Base-by-base conservation (phyloP, 1,140 invertebrate genomes). In the Formica selysi region DNA sequence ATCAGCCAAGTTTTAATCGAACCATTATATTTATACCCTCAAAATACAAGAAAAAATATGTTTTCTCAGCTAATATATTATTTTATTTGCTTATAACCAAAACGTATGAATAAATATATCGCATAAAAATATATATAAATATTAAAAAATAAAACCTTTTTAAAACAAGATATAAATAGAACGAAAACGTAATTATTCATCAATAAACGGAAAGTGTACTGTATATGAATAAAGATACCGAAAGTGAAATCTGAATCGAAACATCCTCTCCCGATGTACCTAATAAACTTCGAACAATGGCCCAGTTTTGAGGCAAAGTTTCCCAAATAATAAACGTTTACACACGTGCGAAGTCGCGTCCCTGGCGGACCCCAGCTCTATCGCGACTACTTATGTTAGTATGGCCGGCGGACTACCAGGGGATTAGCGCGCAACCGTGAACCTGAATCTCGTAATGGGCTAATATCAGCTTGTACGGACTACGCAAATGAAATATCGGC, bases 401-500 rank as follows among this genome's bases (percentile, higher is more conserved):
- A 67, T n/a, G 19, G 81, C 71, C 73, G 13, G 5, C 10, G 44
- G 84, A 62, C 59, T 86, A 86, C 73, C 26, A 38, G 36, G 32
- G 64, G 76, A 86, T 86, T 62, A 86, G 74, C 44, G 64, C 32
- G 51, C 38, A 80, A 32, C 76, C 76, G 64, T 86, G 65, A 70
- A 68, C 44, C 41, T 51, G 71, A 44, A 70, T 54, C 54, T 29
- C 64, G 32, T 79, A 80, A 86, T 76, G 68, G 83, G 81, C 76
- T 88, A 91, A 91, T 91, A 91, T 71, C 70, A 83, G 81, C 65
- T 80, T 22, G 76, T 87, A 71, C 86, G 76, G 73, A 57, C 59
- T 80, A 88, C 87, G 87, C 54, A 91, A 93, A 92, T 91, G 89
- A 92, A 91, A 90, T 91, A 92, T 91, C 87, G 57, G 29, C 76